Base-by-base conservation (phyloP, 1,140 invertebrate genomes). In the Lethocerus indicus region DNA sequence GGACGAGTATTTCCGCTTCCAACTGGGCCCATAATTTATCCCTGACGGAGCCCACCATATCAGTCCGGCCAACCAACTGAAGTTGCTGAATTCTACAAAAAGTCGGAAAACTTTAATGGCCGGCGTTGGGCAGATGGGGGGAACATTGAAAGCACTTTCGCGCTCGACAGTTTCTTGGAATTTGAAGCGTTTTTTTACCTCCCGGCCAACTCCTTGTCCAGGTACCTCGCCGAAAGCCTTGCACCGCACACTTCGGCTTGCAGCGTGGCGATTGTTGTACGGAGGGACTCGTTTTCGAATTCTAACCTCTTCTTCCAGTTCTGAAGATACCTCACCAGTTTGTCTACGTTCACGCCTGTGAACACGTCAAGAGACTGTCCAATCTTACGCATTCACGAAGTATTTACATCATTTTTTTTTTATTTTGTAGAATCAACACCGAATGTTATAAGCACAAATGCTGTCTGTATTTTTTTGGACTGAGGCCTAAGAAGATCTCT, bases 1-100 rank as follows among this genome's bases (percentile, higher is more conserved):
- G 84, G 28, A 89, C 67, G 53, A 87, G 71, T 52, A 89, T 89
- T 67, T 89, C 86, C 0, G 85, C 80, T 63, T 89, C 85, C 49
- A 89, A 64, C 67, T 89, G 79, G 55, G 82, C 76, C 86, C 86
- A 89, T 2, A 89, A 64, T 49, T 81, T 79, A 57, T 87, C 81
- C 57, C 85, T 71, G 3, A 76, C 60, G 56, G 87, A 83, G 16
- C 75, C 72, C n/a, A 79, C 74, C 69, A 83, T 78, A 64, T 84
- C 75, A 54, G 73, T 42, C 13, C 71, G 70, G 55, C 54, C 76
- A 32, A 88, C 65, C n/a, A 90, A 63, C 63, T 90, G 86, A 54
- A 90, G 73, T 63, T 89, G 86, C 60, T 89, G 86, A 63, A 89
- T 88, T 57, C 86, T 75, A 52, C n/a, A n/a, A n/a, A n/a, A n/a